Conservation (phyloP, 2,888 invertebrate genomes). For the Acheta domesticus region DNA sequence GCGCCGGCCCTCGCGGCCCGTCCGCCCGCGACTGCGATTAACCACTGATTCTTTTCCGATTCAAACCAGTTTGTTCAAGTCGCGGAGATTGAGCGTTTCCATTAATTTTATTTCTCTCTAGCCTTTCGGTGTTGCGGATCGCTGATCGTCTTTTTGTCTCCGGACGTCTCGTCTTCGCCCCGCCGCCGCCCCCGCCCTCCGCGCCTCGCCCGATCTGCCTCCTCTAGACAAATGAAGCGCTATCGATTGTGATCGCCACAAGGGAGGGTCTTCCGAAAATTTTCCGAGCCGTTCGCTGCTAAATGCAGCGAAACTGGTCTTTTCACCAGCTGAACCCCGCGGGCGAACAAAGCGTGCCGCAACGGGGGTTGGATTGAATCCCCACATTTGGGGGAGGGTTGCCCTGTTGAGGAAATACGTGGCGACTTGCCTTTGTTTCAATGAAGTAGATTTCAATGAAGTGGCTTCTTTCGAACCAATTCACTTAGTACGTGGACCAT, state of each 20-base stretch:
- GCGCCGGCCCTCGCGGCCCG: no score
- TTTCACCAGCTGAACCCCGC: background rate
- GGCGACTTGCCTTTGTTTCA: no score
- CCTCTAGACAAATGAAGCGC: background rate
- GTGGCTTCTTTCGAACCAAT: no score
- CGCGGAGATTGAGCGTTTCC: background rate
- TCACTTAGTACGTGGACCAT: no score
- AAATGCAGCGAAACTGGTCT: conserved; percentile 4
- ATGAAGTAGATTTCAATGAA: no score
- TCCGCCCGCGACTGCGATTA: no score
- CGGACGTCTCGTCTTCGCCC: background rate
- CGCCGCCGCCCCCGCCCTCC: background rate
- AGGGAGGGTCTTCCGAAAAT: background rate
- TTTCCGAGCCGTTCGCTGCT: conserved; percentile 8
- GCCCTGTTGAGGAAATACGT: no score
- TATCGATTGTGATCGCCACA: conserved; percentile 11
- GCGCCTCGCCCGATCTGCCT: background rate
- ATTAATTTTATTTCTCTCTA: background rate
- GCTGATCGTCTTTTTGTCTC: background rate
- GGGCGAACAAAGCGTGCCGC: background rate
- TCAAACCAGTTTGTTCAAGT: conserved; percentile 7
- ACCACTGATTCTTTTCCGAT: conserved; percentile 18
- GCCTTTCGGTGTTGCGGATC: background rate
- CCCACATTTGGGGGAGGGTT: no score
- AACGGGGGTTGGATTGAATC: background rate